Evolutionary conservation across 1,140 invertebrate species (phyloP).

Genomic region (Tribolium madens): DNA sequence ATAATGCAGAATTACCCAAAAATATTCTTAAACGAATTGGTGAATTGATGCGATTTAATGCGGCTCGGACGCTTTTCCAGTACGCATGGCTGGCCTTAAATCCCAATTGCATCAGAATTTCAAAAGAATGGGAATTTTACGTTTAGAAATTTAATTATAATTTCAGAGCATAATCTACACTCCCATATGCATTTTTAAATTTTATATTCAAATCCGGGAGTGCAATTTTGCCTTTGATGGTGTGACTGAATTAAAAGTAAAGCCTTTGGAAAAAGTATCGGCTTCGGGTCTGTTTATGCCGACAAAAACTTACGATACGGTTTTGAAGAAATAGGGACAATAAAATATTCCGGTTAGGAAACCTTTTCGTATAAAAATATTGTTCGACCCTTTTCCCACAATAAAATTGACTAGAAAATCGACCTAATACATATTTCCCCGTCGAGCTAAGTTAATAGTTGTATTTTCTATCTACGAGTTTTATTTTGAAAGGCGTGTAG

Average conservation of each 20-base stretch:
- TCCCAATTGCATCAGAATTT: constrained; percentile 18
- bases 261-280: background rate
- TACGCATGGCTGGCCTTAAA: background rate
- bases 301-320: background rate
- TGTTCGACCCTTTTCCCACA: background rate
- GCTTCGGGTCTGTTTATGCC: background rate
- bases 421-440: background rate
- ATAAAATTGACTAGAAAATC: background rate
- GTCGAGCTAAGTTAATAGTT: background rate
- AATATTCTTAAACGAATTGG: constrained; percentile 3
- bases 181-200: background rate
- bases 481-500: background rate
- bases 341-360: background rate
- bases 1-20: constrained; percentile 19
- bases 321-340: background rate
- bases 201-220: background rate
- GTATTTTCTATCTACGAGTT: background rate
- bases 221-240: too few relatives aligned
- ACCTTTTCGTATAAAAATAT: background rate
- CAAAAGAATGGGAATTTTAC: constrained; percentile 21
- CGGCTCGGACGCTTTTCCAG: constrained; percentile 17
- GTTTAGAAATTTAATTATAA: constrained; percentile 14
- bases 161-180: constrained; percentile 1
- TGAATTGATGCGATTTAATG: constrained; percentile 17
- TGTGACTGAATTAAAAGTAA: background rate